Base-by-base conservation (phyloP, 2,888 invertebrate species). In the Hartigia nigra region DNA sequence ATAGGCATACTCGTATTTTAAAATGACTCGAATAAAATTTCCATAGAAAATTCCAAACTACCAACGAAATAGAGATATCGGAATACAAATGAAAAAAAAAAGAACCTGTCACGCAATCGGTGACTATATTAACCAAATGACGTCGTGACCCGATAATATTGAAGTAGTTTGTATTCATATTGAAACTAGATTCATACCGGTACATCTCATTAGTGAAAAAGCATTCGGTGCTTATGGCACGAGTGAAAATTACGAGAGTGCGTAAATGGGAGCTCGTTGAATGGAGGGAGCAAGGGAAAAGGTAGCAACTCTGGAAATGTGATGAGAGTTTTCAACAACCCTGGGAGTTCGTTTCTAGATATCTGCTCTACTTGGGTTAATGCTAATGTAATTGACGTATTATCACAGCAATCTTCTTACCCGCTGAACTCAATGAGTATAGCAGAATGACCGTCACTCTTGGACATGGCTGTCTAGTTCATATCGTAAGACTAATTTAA, bases 351-450 rank as follows among this genome's bases (percentile, higher is more conserved):
- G 55, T 23, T 55, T 9, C 55, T 55, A 23, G 55, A 23, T 55
- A 23, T 9, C 55, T 14, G 23, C 23, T 55, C 23, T 14, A 23
- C 23, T 55, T 23, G 72, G 72, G 12, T 70, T 69, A 74, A 77
- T 32, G 37, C 76, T 78, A 78, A 78, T 78, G 76, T 76, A 78
- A 78, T 78, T 78, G 75, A 31, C 35, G 31, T 31, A 34, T n/a
- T 78, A 78, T 78, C 78, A 12, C 74, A 34, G 75, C 31, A 35
- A 37, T n/a, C 32, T 72, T 72, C 32, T 31, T 72, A 72, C 14
- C 31, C 55, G 55, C 55, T 55, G 23, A 55, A 55, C 55, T 55
- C 55, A 55, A 55, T 23, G 55, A 23, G 55, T 23, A 55, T 9
- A 55, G 55, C 14, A 55, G 55, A 23, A 5, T 23, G 55, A 55